Base-by-base conservation (phyloP, 2,113 vertebrate genomes). In the Mirza zaza region DNA sequence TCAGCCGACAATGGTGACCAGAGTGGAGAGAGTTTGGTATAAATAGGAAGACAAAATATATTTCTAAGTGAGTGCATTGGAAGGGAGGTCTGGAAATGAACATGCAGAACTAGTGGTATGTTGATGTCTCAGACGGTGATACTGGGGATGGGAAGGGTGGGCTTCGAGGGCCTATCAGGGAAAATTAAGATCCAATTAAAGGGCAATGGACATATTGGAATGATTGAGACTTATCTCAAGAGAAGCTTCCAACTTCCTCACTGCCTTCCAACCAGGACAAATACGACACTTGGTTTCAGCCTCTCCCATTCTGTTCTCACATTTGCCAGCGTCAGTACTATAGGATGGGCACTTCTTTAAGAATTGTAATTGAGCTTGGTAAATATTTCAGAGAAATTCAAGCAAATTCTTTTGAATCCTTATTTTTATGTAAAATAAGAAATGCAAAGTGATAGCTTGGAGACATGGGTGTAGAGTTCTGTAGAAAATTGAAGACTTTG, bases 351-450 rank as follows among this genome's bases (percentile, higher is more conserved):
- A 63, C 34, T 76, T 88, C 71, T 93, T 34, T 86, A 85, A 87
- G 25, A 63, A 59, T 17, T 80, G 39, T 52, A 63, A 75, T 80
- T 11, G 55, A 42, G 29, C 34, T 57, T 79, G 42, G 25, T 77
- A 76, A 95, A 32, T 95, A 92, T 90, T 96, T 89, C 75, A 94
- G 67, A 96, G 84, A 9, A 84, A 81, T 84, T 90, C 73, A 76
- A 87, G 84, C 6, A n/a, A 23, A 80, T 91, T 91, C 5, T 65
- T 96, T 86, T 42, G 27, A 96, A 90, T 82, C 25, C 25, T 17
- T 59, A 90, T n/a, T 81, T 67, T 87, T 80, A 68, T 85, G 85
- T 82, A 91, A 94, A 76, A 55, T 27, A 70, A 80, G 67, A 90
- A 87, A 84, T 25, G 2, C 63, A 52, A 86, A 96, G 61, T 55